Evolutionary conservation across 2,888 invertebrate species (phyloP).

Genomic region (Notodonta ziczac): DNA sequence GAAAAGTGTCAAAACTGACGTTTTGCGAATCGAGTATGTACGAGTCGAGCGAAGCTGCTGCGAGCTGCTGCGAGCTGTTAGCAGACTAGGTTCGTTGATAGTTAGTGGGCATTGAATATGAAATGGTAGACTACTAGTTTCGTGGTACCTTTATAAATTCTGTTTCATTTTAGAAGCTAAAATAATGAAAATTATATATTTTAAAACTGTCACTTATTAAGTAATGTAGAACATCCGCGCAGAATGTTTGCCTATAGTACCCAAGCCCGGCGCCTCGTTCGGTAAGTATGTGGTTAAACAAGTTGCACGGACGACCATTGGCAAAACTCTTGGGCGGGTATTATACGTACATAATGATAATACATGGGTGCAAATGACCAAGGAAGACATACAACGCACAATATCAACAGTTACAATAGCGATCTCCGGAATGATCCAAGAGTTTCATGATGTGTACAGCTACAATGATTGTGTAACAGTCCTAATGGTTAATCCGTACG

Average conservation of each 20-base stretch:
- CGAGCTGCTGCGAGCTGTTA: too few species aligned
- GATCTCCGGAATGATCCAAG: constrained; percentile 39
- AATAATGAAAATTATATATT: not conserved
- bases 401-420: constrained; percentile 24
- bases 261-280: not conserved
- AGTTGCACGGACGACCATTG: not conserved
- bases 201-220: not conserved
- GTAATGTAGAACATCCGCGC: not conserved
- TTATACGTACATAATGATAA: constrained; percentile 12
- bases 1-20: too few species aligned
- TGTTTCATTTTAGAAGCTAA: too few species aligned
- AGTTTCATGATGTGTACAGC: constrained; percentile 35
- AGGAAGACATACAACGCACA: constrained; percentile 35
- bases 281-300: not conserved
- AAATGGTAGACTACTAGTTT: too few species aligned
- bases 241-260: not conserved
- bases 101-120: too few species aligned
- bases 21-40: too few species aligned
- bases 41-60: too few species aligned
- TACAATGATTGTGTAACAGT: constrained; percentile 41
- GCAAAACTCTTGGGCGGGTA: not conserved
- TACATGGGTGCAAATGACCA: constrained; percentile 38
- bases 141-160: too few species aligned
- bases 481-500: constrained; percentile 41
- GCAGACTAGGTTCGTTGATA: too few species aligned